Evolutionary conservation across 2,113 vertebrate genomes (phyloP), one percentile per base, ranked within the genome.

Genomic region (Dissostichus mawsoni): DNA sequence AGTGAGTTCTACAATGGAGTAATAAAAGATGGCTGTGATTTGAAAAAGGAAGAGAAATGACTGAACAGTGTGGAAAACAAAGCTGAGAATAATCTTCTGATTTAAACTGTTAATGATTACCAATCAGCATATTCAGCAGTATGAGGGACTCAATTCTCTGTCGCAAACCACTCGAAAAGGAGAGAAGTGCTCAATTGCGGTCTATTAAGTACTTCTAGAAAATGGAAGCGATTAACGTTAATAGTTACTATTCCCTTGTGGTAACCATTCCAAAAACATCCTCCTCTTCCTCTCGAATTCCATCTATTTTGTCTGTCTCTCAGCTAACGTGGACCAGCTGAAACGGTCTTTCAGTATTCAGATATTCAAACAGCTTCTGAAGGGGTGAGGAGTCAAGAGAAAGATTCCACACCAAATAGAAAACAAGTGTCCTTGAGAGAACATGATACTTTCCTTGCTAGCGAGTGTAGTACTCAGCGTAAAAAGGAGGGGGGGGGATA

Each of bases 361-460:
- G 50, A 85, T 48, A 87, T 58, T 51, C 61, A 84, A 76, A 88
- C 67, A 72, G 74, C 87, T 87, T 59, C 78, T 79, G 55, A 52
- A 14, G 66, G 41, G 68, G 44, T 68, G 29, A 55, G 8, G 59
- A 82, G 77, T 78, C 48, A 78, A 81, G 69, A 85, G 58, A 80
- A 84, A 74, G 80, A 86, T 87, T 82, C 69, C 78, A 53, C 58
- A 56, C 61, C 69, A 79, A 76, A 74, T 64, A 84, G 52, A 82
- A 89, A 87, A 89, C 76, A 89, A 89, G 70, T 78, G 78, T 61
- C 64, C 74, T 85, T 29, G 41, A 86, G 57, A 20, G 81, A 73
- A 74, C 62, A 51, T 10, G 51, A 81, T 65, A 59, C 58, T 23
- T 33, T 33, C 66, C 83, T 41, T 18, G 65, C 45, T n/a, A 10